Conservation (phyloP, 2,797 vertebrate species). For the Pogoniulus pusillus region DNA sequence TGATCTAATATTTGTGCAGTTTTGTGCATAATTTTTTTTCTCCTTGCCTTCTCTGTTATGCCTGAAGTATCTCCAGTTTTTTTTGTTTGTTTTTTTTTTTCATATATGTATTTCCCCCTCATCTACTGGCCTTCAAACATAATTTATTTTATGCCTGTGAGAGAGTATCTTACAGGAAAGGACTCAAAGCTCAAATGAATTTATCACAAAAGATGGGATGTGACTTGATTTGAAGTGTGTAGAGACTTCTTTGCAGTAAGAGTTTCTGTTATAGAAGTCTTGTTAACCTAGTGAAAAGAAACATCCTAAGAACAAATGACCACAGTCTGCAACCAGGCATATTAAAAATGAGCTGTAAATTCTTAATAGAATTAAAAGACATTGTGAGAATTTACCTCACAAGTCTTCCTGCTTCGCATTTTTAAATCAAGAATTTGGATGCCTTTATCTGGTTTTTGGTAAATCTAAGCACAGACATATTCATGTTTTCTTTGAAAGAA, state of each 20-base stretch:
- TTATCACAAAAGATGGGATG: not conserved
- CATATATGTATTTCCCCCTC: not conserved
- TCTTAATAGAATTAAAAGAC: not conserved
- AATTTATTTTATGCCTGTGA: conserved; percentile 14
- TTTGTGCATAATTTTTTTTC: not conserved
- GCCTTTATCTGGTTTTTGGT: not conserved
- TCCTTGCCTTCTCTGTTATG: not conserved
- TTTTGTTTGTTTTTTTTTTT: not conserved
- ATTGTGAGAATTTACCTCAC: not conserved
- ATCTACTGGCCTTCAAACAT: conserved; percentile 11
- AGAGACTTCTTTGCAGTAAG: not conserved
- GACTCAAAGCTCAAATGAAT: conserved; percentile 1
- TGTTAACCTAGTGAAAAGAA: not conserved
- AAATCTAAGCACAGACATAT: not conserved
- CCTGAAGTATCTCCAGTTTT: not conserved
- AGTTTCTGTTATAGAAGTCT: not conserved
- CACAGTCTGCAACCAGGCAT: not conserved
- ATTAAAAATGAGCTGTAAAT: not conserved
- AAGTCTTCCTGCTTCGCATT: not conserved
- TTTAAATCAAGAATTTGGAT: not conserved
- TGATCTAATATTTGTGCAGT: not conserved
- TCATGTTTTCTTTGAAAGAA: not conserved
- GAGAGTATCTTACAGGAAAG: not conserved
- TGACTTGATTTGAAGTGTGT: not conserved
- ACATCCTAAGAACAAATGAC: not conserved